Evolutionary conservation across 2,113 vertebrate genomes (phyloP).

Genomic region (Gulo gulo): DNA sequence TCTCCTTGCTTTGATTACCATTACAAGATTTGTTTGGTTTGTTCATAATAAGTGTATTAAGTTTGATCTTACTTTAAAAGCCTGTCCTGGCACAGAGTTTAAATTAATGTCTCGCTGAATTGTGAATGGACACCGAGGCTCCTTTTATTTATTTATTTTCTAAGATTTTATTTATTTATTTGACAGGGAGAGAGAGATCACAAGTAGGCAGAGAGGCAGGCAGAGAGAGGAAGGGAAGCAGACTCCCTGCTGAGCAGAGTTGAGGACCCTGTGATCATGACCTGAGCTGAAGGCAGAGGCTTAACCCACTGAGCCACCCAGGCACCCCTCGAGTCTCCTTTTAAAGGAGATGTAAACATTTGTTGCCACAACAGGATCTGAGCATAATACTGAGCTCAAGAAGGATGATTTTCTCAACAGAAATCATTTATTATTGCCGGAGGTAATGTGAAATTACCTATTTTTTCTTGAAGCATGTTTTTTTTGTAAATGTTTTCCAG

Average conservation of each 20-base stretch:
- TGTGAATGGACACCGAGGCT: background rate
- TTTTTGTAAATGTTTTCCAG: slow-evolving; percentile 58
- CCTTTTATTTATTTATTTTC: background rate
- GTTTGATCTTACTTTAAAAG: slow-evolving; percentile 40
- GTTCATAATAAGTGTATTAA: background rate
- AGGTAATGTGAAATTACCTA: slow-evolving; percentile 44
- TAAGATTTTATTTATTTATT: too few species aligned
- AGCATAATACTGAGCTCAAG: background rate
- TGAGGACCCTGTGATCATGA: too few species aligned
- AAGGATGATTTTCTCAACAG: slow-evolving; percentile 49
- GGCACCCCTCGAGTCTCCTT: background rate
- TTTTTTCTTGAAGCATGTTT: slow-evolving; percentile 38
- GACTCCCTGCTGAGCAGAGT: too few species aligned
- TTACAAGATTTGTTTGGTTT: slow-evolving; percentile 1
- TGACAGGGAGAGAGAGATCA: too few species aligned
- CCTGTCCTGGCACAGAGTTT: background rate
- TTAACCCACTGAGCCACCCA: too few species aligned
- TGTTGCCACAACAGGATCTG: slow-evolving; percentile 28
- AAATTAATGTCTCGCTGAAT: slow-evolving; percentile 17
- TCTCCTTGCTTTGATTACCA: background rate
- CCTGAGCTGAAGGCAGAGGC: too few species aligned
- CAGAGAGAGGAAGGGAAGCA: too few species aligned
- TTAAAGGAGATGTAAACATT: background rate
- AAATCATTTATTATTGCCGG: slow-evolving; percentile 60
- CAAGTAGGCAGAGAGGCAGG: too few species aligned